Evolutionary conservation across 2,888 invertebrate species (phyloP), one percentile per base, ranked within the genome.

Genomic region (Machimus atricapillus): DNA sequence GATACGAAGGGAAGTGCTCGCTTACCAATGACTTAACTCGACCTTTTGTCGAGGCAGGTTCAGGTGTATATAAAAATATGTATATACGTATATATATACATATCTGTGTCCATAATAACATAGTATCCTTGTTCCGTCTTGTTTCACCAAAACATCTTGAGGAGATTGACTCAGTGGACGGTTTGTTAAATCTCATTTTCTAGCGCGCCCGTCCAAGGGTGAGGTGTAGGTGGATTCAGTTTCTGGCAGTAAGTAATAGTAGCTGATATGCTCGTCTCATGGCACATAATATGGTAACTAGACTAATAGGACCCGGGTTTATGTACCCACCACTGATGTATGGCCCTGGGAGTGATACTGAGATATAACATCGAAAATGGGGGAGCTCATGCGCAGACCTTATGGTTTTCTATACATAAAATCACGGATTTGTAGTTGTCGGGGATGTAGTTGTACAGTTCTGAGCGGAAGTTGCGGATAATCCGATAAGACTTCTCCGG

Each of bases 201-300:
- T 12, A 7, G 12, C 40, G 40, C 12, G 40, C 12, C 40, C 40
- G 2, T 1, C 12, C 40, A 9, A 9, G 12, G 40, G 40, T 9
- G 23, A 19, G 82, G 82, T 82, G 46, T 16, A 78, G 82, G 82
- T 79, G 52, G 66, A 40, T 40, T 78, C 78, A 78, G 52, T 82
- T 82, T 58, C 82, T 58, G 27, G 52, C 27, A 82, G 82, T 58
- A 82, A 82, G 82, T 82, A 82, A 82, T 82, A 82, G 82, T 82
- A 66, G 82, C 82, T 82, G 82, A 82, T 82, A 82, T 82, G 58
- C 82, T 82, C 34, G 82, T 82, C 82, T 82, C 82, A 82, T 82
- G 37, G 82, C 82, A 82, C 37, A 82, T 82, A 82, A 82, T 82
- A 82, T 82, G 66, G 82, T 66, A 82, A 82, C 82, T 58, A 82